Percentiles rank a stretch among this genome's conserved stretches.
phyloP scores from a whole-genome alignment of 1,140 invertebrate genomes.

The Sminthurides bifidus region DNA sequence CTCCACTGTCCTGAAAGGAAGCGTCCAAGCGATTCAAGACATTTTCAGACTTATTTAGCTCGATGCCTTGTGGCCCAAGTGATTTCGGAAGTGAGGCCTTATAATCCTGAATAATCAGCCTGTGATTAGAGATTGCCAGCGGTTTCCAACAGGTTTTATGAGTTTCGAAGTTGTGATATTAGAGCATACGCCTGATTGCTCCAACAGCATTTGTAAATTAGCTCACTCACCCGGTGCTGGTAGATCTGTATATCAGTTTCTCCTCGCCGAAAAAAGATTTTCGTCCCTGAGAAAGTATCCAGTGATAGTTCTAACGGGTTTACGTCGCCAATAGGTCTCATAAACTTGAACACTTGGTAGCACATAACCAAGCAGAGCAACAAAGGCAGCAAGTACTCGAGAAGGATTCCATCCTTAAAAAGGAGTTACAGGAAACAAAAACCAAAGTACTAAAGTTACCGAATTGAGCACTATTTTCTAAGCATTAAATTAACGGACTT shows the following conservation, averaged over 20 bases:
- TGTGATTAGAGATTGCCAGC: not conserved
- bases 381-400: conserved; percentile 10
- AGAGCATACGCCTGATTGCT: not conserved
- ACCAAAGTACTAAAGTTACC: too few relatives aligned
- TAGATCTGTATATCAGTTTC: not conserved
- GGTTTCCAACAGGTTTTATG: not conserved
- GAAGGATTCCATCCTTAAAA: too few relatives aligned
- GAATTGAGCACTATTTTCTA: too few relatives aligned
- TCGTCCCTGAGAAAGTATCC: not conserved
- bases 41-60: not conserved
- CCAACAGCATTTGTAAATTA: not conserved
- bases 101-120: not conserved
- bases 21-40: not conserved
- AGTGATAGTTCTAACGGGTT: not conserved
- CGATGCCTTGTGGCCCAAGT: not conserved
- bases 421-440: too few relatives aligned
- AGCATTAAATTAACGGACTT: too few relatives aligned
- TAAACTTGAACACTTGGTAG: conserved; percentile 4
- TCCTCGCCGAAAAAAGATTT: conserved; percentile 5
- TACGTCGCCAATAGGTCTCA: not conserved
- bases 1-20: not conserved
- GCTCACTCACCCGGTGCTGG: not conserved
- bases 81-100: not conserved
- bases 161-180: not conserved
- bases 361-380: conserved; percentile 7